phyloP scores from a whole-genome alignment of 2,113 vertebrate species.

The Engraulis encrasicolus region DNA sequence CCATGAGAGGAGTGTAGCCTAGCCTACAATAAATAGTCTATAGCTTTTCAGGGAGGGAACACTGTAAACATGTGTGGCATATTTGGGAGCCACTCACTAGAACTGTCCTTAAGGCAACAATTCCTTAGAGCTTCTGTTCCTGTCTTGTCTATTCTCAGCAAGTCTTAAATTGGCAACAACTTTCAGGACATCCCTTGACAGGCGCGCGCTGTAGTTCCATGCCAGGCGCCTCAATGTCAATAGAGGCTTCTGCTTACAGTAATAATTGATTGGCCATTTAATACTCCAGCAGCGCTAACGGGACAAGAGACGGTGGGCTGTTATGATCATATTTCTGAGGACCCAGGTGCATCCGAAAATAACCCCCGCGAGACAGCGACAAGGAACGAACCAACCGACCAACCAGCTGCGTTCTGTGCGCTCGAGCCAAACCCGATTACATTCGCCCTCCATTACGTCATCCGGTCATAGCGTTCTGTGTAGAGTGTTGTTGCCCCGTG shows the following conservation, averaged over 20 bases:
- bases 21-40: not conserved
- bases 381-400: too few species aligned
- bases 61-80: not conserved
- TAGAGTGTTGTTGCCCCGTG: not conserved
- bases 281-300: not conserved
- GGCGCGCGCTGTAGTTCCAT: not conserved
- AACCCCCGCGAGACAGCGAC: not conserved
- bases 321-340: constrained; percentile 2
- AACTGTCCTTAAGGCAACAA: constrained; percentile 5
- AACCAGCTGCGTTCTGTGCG: constrained; percentile 15
- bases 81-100: not conserved
- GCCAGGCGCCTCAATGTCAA: not conserved
- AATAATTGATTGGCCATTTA: not conserved
- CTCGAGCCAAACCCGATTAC: constrained; percentile 26
- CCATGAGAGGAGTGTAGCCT: not conserved
- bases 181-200: not conserved
- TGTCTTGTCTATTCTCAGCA: not conserved
- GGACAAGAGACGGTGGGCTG: not conserved
- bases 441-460: constrained; percentile 25
- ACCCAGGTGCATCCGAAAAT: constrained; percentile 15
- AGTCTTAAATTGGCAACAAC: not conserved
- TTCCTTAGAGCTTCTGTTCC: not conserved
- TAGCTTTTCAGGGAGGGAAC: not conserved
- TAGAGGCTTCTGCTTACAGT: not conserved
- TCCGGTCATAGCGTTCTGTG: not conserved